Conservation (phyloP, 2,797 vertebrate species). For the Acridotheres tristis region DNA sequence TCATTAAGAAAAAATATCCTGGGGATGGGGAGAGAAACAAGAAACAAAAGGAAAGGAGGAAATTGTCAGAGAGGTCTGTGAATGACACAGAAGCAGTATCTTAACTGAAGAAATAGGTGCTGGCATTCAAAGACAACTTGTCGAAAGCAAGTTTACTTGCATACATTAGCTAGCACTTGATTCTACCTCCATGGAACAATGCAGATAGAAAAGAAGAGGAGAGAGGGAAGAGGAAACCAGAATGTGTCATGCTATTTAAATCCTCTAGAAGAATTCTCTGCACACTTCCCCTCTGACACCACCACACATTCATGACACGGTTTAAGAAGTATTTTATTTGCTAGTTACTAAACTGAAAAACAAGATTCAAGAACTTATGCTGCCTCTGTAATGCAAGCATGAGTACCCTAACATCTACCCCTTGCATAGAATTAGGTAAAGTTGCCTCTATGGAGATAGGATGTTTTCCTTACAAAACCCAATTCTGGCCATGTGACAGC, state of each 20-base stretch:
- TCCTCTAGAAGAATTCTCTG: neutral
- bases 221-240: neutral
- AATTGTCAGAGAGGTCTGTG: neutral
- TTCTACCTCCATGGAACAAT: neutral
- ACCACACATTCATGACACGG: neutral
- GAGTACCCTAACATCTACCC: neutral
- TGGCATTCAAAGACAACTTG: neutral
- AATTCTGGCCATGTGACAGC: neutral
- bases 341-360: neutral
- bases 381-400: neutral
- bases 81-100: neutral
- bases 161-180: neutral
- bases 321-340: neutral
- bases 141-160: neutral
- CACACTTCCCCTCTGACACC: neutral
- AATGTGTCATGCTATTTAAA: neutral
- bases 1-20: neutral
- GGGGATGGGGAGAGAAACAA: fast-evolving
- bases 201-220: neutral
- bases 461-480: neutral
- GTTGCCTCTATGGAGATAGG: neutral
- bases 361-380: neutral
- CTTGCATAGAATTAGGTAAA: neutral
- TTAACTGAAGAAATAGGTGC: neutral
- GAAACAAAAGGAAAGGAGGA: neutral